These are phyloP conservation scores for Ia io DNA, from an alignment of 2,113 vertebrate genomes.

Conservation along the genomic window DNA sequence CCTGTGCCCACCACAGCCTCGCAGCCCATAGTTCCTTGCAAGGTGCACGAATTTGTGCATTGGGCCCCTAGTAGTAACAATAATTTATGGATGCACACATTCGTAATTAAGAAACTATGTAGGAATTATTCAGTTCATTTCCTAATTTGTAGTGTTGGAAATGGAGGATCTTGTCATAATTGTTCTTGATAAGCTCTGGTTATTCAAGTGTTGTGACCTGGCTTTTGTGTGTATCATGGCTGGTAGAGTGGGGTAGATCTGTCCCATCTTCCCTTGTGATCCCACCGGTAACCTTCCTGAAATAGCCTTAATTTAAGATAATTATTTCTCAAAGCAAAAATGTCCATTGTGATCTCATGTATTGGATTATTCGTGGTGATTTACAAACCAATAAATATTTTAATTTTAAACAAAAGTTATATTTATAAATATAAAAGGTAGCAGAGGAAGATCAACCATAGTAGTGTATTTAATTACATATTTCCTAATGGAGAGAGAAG, in stretches of 20 bases:
- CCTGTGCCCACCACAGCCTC: no score
- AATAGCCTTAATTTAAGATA: background rate
- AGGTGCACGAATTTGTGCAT: no score
- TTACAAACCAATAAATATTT: background rate
- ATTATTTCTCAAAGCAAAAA: background rate
- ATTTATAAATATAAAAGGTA: background rate
- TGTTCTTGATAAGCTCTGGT: background rate
- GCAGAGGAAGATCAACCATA: background rate
- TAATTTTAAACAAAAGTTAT: background rate
- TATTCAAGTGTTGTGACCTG: background rate
- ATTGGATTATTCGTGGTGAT: background rate
- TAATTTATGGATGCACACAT: background rate
- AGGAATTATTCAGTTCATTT: background rate
- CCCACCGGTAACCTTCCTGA: background rate
- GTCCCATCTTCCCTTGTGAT: background rate
- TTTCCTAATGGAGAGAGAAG: background rate
- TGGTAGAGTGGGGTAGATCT: background rate
- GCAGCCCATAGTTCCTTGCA: no score
- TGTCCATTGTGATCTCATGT: background rate
- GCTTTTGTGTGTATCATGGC: rapidly evolving
- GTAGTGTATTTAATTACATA: background rate
- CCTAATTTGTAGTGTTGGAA: background rate
- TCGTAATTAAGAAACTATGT: background rate
- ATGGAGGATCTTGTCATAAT: background rate
- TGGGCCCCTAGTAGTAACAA: background rate